Percentiles rank a stretch among this genome's conserved stretches.
phyloP scores from a whole-genome alignment of 2,888 invertebrate genomes.

The Congeria kusceri region DNA sequence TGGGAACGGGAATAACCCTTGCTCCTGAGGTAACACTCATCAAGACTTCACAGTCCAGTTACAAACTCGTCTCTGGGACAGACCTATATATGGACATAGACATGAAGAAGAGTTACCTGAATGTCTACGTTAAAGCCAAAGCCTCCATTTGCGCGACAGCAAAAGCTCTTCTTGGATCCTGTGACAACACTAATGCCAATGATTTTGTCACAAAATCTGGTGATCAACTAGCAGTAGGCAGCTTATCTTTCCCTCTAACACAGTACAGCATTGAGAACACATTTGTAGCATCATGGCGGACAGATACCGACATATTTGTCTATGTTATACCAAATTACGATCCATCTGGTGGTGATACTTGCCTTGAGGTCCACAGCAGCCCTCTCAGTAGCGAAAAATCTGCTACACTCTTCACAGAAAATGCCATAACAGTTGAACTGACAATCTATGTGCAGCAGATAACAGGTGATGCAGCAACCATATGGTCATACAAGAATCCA shows the following conservation, averaged over 20 bases:
- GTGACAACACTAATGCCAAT: conserved; percentile 61
- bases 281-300: conserved; percentile 67
- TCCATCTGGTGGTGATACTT: conserved; percentile 52
- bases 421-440: conserved; percentile 69
- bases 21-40: conserved; percentile 35
- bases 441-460: conserved; percentile 61
- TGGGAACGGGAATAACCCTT: conserved; percentile 45
- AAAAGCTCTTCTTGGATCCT: conserved; percentile 63
- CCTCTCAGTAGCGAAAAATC: conserved; percentile 52
- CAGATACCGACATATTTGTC: conserved; percentile 43
- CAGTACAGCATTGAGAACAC: conserved; percentile 51
- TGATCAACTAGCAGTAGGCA: conserved; percentile 25
- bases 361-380: conserved; percentile 55
- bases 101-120: conserved; percentile 48
- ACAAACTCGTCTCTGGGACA: conserved; percentile 31
- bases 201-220: conserved; percentile 64
- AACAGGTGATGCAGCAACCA: conserved; percentile 56
- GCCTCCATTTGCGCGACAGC: conserved; percentile 45
- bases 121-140: conserved; percentile 44
- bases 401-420: conserved; percentile 52
- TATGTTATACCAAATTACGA: conserved; percentile 35
- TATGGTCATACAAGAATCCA: conserved; percentile 67
- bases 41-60: conserved; percentile 48
- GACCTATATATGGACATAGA: conserved; percentile 57
- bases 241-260: conserved; percentile 37